These are phyloP conservation scores for Drosophila nasuta DNA, from an alignment of 1,140 invertebrate genomes.

Conservation along the genomic window DNA sequence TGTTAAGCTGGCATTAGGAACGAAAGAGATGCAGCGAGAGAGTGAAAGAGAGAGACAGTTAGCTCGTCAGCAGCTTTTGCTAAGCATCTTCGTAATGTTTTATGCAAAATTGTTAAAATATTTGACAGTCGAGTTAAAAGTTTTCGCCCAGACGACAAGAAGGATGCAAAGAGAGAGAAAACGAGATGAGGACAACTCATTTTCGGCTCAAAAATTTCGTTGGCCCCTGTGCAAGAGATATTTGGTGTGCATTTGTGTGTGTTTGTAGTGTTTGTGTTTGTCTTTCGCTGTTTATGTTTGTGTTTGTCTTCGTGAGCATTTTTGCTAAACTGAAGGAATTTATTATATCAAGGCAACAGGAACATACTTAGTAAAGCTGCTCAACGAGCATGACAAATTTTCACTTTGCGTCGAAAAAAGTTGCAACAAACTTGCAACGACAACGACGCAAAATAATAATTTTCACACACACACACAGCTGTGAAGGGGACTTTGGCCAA, in stretches of 20 bases:
- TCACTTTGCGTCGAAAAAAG: conserved; percentile 74
- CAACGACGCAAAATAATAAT: conserved; percentile 61
- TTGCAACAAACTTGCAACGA: conserved; percentile 75
- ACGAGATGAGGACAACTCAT: conserved; percentile 24
- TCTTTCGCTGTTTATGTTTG: conserved; percentile 46
- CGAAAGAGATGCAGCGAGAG: not conserved
- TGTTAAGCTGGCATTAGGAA: conserved; percentile 3
- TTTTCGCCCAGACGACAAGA: conserved; percentile 53
- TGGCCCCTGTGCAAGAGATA: not conserved
- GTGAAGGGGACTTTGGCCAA: conserved; percentile 27
- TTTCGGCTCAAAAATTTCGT: conserved; percentile 21
- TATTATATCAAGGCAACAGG: conserved; percentile 64
- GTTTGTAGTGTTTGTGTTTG: conserved; percentile 53
- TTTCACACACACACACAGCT: conserved; percentile 13
- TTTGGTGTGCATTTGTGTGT: conserved; percentile 73
- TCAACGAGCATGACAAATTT: conserved; percentile 80
- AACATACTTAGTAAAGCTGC: conserved; percentile 56
- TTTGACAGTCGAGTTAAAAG: conserved; percentile 78
- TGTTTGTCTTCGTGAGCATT: conserved; percentile 69
- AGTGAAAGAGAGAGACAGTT: not conserved
- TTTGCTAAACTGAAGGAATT: conserved; percentile 77
- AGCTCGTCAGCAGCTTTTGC: conserved; percentile 6
- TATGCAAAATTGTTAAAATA: conserved; percentile 82
- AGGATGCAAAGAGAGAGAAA: conserved; percentile 21
- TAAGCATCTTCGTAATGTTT: conserved; percentile 70